phyloP scores from a whole-genome alignment of 2,113 vertebrate genomes.

The Leptosomus discolor region DNA sequence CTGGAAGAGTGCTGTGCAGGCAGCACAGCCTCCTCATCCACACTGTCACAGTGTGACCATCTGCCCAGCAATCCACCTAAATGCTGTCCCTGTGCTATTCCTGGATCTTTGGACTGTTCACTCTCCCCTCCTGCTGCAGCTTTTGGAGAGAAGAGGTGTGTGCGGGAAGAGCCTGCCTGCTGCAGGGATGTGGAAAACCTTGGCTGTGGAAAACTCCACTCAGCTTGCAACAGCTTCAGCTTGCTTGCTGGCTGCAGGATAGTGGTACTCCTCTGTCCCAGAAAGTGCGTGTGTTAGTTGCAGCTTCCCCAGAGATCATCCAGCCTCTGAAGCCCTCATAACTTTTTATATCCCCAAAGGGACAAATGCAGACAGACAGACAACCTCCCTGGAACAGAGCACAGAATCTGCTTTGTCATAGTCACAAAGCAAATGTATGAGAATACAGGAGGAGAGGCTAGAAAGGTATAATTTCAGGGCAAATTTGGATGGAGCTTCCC shows the following conservation, averaged over 20 bases:
- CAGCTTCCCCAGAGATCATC: not conserved
- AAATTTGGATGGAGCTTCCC: not conserved
- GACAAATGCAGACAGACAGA: not conserved
- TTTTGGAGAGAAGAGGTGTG: not conserved
- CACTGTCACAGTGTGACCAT: not conserved
- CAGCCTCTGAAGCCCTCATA: not conserved
- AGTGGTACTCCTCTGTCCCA: not conserved
- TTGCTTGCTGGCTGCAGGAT: not conserved
- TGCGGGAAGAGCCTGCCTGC: not conserved
- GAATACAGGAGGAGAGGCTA: not conserved
- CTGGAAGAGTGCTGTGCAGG: not conserved
- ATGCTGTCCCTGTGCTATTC: not conserved
- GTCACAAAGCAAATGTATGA: not conserved
- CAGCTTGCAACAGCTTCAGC: not conserved
- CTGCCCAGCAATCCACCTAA: not conserved
- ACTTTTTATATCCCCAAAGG: not conserved
- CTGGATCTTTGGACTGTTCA: not conserved
- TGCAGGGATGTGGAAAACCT: not conserved
- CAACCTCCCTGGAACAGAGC: not conserved
- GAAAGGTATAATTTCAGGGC: slow-evolving; percentile 6
- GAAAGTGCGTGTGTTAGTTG: not conserved
- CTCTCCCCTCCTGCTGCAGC: not conserved
- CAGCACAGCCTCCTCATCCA: not conserved
- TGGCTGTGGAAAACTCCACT: not conserved
- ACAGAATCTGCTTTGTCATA: slow-evolving; percentile 12